These are phyloP conservation scores for Microctonus aethiopoides DNA, from an alignment of 2,888 invertebrate genomes.

Conservation along the genomic window DNA sequence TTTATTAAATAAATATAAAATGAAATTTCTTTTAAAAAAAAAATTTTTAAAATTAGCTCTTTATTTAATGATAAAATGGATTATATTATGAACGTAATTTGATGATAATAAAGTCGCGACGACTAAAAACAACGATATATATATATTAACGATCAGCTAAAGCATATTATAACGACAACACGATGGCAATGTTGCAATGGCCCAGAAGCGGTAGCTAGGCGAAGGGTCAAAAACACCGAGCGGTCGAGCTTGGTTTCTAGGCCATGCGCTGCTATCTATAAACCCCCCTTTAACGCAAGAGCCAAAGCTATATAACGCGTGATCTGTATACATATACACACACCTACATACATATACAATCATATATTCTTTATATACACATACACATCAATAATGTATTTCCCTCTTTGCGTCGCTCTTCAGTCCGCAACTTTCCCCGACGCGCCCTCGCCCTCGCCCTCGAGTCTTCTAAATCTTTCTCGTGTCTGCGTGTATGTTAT, in stretches of 20 bases:
- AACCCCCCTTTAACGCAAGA: constrained; percentile 53
- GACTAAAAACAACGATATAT: no score
- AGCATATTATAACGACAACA: background rate
- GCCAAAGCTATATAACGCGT: background rate
- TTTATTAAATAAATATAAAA: no score
- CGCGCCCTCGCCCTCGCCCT: constrained; percentile 41
- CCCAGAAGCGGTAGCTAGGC: constrained; percentile 67
- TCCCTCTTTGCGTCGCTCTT: background rate
- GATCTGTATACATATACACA: no score
- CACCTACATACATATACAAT: no score
- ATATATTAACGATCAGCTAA: background rate
- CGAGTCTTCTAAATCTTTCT: constrained; percentile 22
- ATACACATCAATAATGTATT: no score
- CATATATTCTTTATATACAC: no score
- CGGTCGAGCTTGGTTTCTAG: constrained; percentile 62
- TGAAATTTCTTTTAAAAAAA: no score
- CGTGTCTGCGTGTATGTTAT: background rate
- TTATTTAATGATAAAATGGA: background rate
- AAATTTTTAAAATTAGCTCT: no score
- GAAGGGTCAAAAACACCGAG: constrained; percentile 68
- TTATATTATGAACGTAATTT: background rate
- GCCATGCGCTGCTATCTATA: constrained; percentile 67
- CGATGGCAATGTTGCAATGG: constrained; percentile 60
- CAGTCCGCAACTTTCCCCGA: constrained; percentile 36
- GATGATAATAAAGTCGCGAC: background rate